These are phyloP conservation scores for Natrix natrix DNA, from an alignment of 2,797 vertebrate genomes.

Conservation along the genomic window DNA sequence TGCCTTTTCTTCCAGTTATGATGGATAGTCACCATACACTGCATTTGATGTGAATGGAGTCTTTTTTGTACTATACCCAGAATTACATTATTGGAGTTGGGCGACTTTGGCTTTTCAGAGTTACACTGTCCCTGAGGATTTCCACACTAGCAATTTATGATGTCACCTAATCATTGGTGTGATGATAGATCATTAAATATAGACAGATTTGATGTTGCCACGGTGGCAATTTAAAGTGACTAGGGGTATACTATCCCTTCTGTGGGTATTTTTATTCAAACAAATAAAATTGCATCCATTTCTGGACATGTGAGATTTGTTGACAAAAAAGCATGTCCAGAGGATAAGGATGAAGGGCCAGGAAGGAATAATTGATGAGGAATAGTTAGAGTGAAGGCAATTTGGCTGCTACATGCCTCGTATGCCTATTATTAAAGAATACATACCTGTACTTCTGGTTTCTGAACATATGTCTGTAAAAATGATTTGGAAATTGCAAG, in stretches of 20 bases:
- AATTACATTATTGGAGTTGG: background rate
- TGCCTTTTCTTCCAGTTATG: background rate
- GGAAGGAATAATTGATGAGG: background rate
- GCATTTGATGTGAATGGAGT: background rate
- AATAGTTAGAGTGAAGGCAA: background rate
- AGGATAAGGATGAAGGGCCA: background rate
- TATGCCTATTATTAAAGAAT: background rate
- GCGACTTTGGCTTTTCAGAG: background rate
- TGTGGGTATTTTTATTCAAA: background rate
- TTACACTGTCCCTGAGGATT: background rate
- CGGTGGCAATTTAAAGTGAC: background rate
- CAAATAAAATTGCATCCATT: background rate
- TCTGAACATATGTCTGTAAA: background rate
- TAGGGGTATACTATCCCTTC: background rate
- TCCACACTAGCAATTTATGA: background rate
- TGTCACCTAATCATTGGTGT: background rate
- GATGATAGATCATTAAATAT: background rate
- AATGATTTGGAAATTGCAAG: background rate
- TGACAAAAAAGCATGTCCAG: background rate
- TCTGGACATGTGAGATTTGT: background rate
- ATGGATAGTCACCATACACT: background rate
- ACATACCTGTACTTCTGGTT: background rate
- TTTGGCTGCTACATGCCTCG: background rate
- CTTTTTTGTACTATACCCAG: background rate
- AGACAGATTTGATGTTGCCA: background rate